Percentiles rank a stretch among this genome's conserved stretches.
Evolutionary conservation across 2,113 vertebrate genomes (phyloP).

Genomic region (Telmatochromis brachygnathus): DNA sequence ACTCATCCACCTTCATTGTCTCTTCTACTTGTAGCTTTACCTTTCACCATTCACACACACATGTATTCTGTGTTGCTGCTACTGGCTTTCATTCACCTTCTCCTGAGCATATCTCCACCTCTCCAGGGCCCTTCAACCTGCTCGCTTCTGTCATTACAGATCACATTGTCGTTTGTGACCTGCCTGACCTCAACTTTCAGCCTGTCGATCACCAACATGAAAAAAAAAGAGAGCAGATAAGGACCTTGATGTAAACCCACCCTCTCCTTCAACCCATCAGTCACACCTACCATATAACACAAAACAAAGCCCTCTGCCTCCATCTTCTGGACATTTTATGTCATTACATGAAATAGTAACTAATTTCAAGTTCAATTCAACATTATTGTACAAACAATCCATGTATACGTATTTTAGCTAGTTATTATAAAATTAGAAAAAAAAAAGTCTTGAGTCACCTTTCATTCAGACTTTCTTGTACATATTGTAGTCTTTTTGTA

Average conservation of each 20-base stretch:
- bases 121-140: neutral
- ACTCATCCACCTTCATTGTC: neutral
- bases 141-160: accelerated
- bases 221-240: neutral
- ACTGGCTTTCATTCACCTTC: neutral
- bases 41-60: neutral
- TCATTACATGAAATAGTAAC: neutral
- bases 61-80: neutral
- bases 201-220: neutral
- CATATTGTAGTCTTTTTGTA: accelerated
- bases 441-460: neutral
- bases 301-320: neutral
- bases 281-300: accelerated
- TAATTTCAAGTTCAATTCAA: accelerated
- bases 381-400: neutral
- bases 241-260: neutral
- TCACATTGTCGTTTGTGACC: neutral
- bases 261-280: neutral
- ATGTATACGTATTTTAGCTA: accelerated
- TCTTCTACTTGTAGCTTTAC: neutral
- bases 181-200: neutral
- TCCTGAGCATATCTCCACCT: neutral
- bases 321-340: neutral
- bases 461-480: accelerated
- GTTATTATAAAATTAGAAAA: accelerated